Percentiles rank a stretch among this genome's conserved stretches.
These are phyloP conservation scores for Notodonta dromedarius DNA, from an alignment of 2,888 invertebrate species.

Conservation along the genomic window DNA sequence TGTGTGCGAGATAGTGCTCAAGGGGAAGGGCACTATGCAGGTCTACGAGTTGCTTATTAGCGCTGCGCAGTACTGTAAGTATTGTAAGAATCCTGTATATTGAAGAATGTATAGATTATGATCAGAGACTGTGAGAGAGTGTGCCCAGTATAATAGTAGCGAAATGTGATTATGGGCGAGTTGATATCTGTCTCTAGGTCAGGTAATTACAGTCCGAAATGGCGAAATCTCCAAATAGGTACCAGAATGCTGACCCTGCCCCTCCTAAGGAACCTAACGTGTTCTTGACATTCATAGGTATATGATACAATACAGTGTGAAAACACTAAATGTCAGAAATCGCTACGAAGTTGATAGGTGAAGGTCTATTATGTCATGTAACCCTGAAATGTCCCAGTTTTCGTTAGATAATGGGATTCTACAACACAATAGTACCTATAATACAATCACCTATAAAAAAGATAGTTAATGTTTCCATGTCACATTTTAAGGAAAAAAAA, in stretches of 20 bases:
- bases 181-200: too few species aligned
- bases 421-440: background rate
- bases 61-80: conserved; percentile 72
- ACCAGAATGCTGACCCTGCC: background rate
- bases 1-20: conserved; percentile 64
- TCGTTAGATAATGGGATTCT: too few species aligned
- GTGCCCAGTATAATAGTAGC: too few species aligned
- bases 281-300: background rate
- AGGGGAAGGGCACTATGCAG: conserved; percentile 64
- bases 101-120: too few species aligned
- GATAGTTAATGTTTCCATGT: background rate
- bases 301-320: conserved; percentile 1
- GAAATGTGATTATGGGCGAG: too few species aligned
- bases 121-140: too few species aligned
- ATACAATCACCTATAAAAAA: background rate
- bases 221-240: background rate
- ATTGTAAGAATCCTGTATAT: background rate
- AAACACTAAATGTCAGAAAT: conserved; percentile 19
- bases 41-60: conserved; percentile 70
- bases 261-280: background rate
- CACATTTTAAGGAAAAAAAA: background rate
- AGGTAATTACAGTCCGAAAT: too few species aligned
- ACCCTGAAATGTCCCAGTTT: background rate
- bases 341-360: conserved; percentile 24
- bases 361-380: conserved; percentile 15